Percentiles rank a stretch among this genome's conserved stretches.
These are phyloP conservation scores for Eptatretus atami DNA, from an alignment of 2,797 vertebrate species.

Conservation along the genomic window DNA sequence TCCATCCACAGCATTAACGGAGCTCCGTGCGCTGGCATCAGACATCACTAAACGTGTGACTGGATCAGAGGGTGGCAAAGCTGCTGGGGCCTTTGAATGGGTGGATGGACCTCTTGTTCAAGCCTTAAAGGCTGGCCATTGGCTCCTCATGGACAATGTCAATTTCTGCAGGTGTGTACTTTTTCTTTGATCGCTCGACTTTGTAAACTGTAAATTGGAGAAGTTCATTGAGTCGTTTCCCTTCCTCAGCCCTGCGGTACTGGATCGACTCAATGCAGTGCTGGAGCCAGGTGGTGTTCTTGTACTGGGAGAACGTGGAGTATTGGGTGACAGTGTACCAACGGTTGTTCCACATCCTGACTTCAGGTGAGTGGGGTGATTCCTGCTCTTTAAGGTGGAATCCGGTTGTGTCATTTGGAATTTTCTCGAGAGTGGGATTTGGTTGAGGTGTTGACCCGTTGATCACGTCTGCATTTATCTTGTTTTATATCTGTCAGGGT, in stretches of 20 bases:
- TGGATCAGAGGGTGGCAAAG: conserved; percentile 30
- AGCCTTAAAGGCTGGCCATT: conserved; percentile 58
- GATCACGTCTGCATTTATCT: no score
- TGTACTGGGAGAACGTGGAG: conserved; percentile 57
- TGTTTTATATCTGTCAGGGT: conserved; percentile 18
- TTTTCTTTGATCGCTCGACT: not conserved
- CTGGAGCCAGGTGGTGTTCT: conserved; percentile 64
- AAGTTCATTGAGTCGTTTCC: no score
- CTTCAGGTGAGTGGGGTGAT: conserved; percentile 37
- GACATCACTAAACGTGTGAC: conserved; percentile 4
- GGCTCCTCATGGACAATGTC: conserved; percentile 93
- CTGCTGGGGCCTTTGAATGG: conserved; percentile 70
- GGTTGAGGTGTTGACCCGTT: no score
- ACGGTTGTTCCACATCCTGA: conserved; percentile 48
- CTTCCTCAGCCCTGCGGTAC: conserved; percentile 39
- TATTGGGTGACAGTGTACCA: conserved; percentile 46
- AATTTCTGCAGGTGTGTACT: conserved; percentile 73
- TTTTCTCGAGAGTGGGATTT: no score
- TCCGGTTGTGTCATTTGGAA: not conserved
- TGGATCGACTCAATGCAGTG: conserved; percentile 76
- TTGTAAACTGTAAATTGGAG: not conserved
- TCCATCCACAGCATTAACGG: no score
- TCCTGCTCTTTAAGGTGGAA: conserved; percentile 6
- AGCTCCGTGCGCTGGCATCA: no score
- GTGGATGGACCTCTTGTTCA: conserved; percentile 65